Conservation (phyloP, 1,140 invertebrate species). For the Tetraneura akinire region DNA sequence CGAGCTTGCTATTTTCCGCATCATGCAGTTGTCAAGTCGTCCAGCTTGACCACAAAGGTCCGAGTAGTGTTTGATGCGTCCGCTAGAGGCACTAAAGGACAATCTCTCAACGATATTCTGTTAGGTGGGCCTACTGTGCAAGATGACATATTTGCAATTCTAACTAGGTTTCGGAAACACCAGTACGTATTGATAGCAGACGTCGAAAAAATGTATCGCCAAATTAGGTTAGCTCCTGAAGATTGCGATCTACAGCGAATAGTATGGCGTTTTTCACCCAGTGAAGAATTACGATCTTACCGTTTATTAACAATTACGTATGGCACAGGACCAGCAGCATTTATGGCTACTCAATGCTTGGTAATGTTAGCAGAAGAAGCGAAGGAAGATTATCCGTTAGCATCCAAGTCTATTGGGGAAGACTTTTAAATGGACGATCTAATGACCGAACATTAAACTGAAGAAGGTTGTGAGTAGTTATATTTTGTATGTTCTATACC, state of each 20-base stretch:
- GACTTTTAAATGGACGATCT: neutral
- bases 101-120: conserved; percentile 58
- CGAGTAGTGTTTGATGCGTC: conserved; percentile 58
- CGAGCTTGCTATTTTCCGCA: conserved; percentile 43
- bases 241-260: conserved; percentile 59
- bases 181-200: conserved; percentile 57
- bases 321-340: conserved; percentile 54
- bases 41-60: conserved; percentile 54
- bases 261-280: conserved; percentile 57
- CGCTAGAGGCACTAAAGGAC: conserved; percentile 52
- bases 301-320: conserved; percentile 59
- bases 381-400: neutral
- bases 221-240: conserved; percentile 57
- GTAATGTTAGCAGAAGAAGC: neutral
- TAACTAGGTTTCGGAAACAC: conserved; percentile 57
- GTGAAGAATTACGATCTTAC: conserved; percentile 56
- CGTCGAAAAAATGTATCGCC: conserved; percentile 60
- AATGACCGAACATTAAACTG: neutral
- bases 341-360: neutral
- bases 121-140: conserved; percentile 54
- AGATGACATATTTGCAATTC: conserved; percentile 55
- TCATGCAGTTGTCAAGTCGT: conserved; percentile 36
- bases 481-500: too few relatives aligned
- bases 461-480: too few relatives aligned
- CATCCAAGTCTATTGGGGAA: neutral